Evolutionary conservation across 1,140 invertebrate species (phyloP).

Genomic region (Polypedilum pembai): DNA sequence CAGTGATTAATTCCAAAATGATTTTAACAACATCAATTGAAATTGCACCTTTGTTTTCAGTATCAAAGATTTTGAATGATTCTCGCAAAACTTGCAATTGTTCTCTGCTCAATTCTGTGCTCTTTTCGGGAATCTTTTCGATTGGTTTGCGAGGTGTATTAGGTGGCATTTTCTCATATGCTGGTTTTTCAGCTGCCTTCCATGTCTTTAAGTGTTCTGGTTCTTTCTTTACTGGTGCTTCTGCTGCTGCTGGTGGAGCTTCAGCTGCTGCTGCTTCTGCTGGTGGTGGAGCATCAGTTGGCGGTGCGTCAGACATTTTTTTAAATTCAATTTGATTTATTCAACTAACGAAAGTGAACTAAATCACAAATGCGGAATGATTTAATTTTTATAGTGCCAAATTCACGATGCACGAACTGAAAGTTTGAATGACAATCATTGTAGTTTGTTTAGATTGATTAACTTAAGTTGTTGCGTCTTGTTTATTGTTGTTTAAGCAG

Average conservation of each 20-base stretch:
- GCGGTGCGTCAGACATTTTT: background rate
- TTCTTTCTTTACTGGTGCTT: background rate
- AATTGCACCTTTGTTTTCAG: background rate
- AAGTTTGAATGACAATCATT: no score
- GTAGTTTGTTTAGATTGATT: no score
- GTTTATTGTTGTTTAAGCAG: no score
- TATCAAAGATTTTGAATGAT: conserved; percentile 19
- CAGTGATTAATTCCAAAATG: background rate
- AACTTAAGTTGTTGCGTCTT: no score
- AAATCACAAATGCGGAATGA: no score
- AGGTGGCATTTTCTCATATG: background rate
- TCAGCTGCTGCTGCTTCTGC: background rate
- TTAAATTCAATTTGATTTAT: no score
- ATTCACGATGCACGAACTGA: no score
- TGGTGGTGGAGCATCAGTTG: background rate
- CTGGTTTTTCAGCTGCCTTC: conserved; percentile 14
- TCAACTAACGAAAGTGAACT: no score
- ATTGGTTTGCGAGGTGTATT: background rate
- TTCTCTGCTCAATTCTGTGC: background rate
- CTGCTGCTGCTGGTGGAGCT: background rate
- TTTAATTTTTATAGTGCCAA: no score
- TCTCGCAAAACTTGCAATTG: background rate
- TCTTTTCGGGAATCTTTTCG: no score
- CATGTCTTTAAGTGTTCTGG: conserved; percentile 15
- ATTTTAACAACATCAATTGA: background rate